Percentiles rank a stretch among this genome's conserved stretches.
Conservation (phyloP, 1,140 invertebrate genomes). For the Papilio xuthus region DNA sequence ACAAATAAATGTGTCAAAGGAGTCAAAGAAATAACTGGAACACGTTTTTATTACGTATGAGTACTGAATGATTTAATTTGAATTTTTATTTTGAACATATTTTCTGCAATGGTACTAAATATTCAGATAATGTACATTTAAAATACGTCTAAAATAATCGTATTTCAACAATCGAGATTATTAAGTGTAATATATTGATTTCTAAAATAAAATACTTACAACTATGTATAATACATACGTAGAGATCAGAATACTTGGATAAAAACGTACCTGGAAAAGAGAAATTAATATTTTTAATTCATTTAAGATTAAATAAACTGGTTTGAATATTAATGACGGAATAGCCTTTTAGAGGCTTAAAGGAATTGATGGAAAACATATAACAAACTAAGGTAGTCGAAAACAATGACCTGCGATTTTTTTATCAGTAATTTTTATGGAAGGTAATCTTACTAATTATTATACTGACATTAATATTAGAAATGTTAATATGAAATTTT, state of each 20-base stretch:
- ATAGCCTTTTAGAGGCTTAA: neutral
- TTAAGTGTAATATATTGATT: neutral
- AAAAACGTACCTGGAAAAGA: neutral
- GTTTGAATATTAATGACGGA: neutral
- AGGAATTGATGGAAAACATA: neutral
- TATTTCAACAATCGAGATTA: too few relatives aligned
- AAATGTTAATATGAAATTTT: too few relatives aligned
- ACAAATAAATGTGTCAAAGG: neutral
- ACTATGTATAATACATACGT: neutral
- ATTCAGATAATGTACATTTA: neutral
- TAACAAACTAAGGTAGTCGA: neutral
- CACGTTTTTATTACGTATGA: neutral
- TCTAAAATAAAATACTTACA: neutral
- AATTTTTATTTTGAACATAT: neutral
- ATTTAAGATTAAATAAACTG: neutral
- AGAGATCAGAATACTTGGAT: neutral
- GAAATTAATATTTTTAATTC: neutral
- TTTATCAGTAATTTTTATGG: neutral
- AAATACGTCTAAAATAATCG: neutral
- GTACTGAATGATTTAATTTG: neutral
- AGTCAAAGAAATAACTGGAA: slow-evolving; percentile 1
- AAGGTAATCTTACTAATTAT: too few relatives aligned
- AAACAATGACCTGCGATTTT: neutral
- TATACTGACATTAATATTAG: too few relatives aligned
- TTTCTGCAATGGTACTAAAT: neutral